Conservation (phyloP, 2,113 vertebrate genomes). For the cattle (Bos taurus) region ARS-UCD2.0 NC_037332.1:105005001-105005500, state of each 20-base stretch:
- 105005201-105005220: not conserved
- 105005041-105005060: not conserved
- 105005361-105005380: not conserved
- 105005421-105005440: constrained; percentile 40
- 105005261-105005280: not conserved
- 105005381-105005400: not conserved
- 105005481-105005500: constrained; percentile 39
- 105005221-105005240: no score
- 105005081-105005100: not conserved
- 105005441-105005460: constrained; percentile 74
- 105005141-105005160: not conserved
- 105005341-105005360: not conserved
- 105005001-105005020: not conserved
- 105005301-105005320: not conserved
- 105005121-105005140: not conserved
- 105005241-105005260: not conserved
- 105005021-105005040: not conserved
- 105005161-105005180: no score
- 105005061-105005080: not conserved
- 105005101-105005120: accelerated
- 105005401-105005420: not conserved
- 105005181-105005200: accelerated
- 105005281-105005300: not conserved
- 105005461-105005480: constrained; percentile 66
- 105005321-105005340: not conserved